phyloP scores from a whole-genome alignment of 2,113 vertebrate genomes.

The Noctilio leporinus region DNA sequence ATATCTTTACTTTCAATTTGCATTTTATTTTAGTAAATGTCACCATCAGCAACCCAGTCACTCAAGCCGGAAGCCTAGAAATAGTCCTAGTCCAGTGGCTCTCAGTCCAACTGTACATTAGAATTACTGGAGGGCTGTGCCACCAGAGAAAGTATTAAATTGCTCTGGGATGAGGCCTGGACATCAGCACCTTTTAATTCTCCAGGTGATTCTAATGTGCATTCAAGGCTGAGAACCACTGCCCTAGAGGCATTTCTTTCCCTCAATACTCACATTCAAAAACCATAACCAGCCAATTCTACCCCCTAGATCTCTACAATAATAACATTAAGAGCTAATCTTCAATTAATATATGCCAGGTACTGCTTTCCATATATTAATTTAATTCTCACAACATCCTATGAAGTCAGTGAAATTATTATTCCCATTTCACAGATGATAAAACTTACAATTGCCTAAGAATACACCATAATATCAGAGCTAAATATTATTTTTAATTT shows the following conservation, averaged over 20 bases:
- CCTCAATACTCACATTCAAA: constrained; percentile 14
- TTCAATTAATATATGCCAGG: background rate
- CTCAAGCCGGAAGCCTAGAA: background rate
- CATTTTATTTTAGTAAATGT: constrained; percentile 4
- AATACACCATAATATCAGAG: background rate
- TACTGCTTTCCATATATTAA: background rate
- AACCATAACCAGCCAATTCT: background rate
- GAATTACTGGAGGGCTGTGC: background rate
- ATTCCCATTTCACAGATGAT: background rate
- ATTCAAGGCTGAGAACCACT: background rate
- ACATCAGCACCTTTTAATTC: background rate
- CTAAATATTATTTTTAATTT: no score
- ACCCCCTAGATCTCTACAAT: background rate
- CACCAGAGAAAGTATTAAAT: background rate
- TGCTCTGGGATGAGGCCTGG: background rate
- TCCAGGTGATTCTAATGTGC: background rate
- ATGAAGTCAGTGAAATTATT: background rate
- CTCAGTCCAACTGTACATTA: background rate
- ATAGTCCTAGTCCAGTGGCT: background rate
- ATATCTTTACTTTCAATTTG: constrained; percentile 16
- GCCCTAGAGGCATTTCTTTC: background rate
- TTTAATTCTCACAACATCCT: constrained; percentile 19
- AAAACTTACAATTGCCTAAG: background rate
- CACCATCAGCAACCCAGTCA: background rate
- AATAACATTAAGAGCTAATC: background rate